A percentile compares a stretch with the other conserved stretches of the same genome.
Conservation (phyloP, 2,113 vertebrate genomes). For the Scytalopus superciliaris region DNA sequence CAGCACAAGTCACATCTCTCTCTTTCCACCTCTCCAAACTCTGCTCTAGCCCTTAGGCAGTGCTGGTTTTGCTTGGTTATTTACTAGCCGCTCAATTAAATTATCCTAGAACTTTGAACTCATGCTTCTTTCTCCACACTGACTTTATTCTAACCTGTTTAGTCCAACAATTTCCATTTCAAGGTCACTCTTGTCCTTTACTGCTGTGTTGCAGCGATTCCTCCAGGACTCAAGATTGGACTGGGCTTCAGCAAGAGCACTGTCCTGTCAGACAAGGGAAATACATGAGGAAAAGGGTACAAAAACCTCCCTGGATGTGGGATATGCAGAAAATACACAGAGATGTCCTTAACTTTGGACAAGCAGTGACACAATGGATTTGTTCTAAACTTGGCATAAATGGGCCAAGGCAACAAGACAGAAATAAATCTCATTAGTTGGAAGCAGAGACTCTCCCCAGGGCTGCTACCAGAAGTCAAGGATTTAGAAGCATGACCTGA, state of each 20-base stretch:
- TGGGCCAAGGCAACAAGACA: slow-evolving; percentile 3
- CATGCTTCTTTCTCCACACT: not conserved
- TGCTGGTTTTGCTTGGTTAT: not conserved
- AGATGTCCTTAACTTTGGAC: not conserved
- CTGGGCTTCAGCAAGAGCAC: slow-evolving; percentile 75
- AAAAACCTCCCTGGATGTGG: not conserved
- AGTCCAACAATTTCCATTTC: slow-evolving; percentile 82
- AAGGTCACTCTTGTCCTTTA: slow-evolving; percentile 83
- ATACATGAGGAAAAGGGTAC: not conserved
- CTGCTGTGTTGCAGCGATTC: slow-evolving; percentile 75
- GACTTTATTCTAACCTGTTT: slow-evolving; percentile 78
- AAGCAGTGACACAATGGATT: not conserved
- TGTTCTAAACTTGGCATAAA: slow-evolving; percentile 37
- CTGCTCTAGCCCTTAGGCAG: not conserved
- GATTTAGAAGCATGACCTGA: not conserved
- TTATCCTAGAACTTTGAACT: not conserved
- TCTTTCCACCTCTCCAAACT: not conserved
- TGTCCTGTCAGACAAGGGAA: slow-evolving; percentile 74
- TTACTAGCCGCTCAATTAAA: not conserved
- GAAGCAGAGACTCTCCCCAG: not conserved
- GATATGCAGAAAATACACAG: not conserved
- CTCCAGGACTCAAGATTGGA: slow-evolving; percentile 83
- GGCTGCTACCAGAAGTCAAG: not conserved
- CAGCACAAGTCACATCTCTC: not conserved
- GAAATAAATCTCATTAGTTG: slow-evolving; percentile 19